phyloP scores from a whole-genome alignment of 2,113 vertebrate species.

The Prunella fulvescens region DNA sequence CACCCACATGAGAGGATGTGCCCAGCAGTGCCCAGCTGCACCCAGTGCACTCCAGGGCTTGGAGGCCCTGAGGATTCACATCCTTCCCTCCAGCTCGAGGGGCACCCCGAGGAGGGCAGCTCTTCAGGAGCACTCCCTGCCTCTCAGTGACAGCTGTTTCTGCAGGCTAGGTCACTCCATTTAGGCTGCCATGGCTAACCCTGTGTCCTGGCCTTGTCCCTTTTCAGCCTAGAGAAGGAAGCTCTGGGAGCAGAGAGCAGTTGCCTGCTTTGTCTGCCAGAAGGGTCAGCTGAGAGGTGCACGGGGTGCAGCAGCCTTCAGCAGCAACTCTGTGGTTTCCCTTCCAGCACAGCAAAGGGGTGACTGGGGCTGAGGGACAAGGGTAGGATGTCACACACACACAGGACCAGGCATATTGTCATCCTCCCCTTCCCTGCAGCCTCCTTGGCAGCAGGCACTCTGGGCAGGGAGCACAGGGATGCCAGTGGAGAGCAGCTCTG shows the following conservation, averaged over 20 bases:
- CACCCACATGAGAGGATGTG: accelerated
- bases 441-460: background rate
- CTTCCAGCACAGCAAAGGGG: background rate
- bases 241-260: background rate
- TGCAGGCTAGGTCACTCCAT: background rate
- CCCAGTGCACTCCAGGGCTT: background rate
- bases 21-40: background rate
- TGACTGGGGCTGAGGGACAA: background rate
- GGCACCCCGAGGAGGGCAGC: background rate
- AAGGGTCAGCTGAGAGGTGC: background rate
- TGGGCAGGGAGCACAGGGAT: background rate
- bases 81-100: background rate
- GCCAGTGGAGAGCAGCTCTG: background rate
- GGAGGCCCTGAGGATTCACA: background rate
- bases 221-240: background rate
- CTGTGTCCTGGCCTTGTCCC: background rate
- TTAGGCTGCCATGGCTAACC: background rate
- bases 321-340: background rate
- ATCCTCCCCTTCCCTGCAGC: background rate
- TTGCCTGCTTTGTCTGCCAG: background rate
- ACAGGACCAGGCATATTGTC: background rate
- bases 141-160: background rate
- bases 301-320: background rate
- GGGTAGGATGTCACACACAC: background rate
- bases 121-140: background rate